A percentile compares a stretch with the other conserved stretches of the same genome.
phyloP scores from a whole-genome alignment of 1,140 invertebrate species.

The Hyphantria cunea region DNA sequence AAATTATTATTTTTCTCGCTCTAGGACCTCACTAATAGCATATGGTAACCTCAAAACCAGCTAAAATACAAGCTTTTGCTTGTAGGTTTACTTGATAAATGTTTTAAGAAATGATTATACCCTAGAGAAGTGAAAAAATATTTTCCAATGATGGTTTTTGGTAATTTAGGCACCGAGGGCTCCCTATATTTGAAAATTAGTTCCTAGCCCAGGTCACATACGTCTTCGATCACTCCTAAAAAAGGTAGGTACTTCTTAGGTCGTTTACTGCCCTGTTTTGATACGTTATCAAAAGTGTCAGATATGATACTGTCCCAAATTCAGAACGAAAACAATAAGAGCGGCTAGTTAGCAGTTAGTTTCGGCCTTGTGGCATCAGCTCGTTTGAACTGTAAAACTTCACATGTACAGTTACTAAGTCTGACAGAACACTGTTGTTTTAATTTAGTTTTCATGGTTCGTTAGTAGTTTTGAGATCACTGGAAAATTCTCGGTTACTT shows the following conservation, averaged over 20 bases:
- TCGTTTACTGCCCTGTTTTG: conserved; percentile 10
- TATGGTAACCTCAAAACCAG: no score
- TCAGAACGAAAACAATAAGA: conserved; percentile 12
- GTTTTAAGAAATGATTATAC: no score
- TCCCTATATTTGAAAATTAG: no score
- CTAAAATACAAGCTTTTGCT: no score
- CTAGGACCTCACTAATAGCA: no score
- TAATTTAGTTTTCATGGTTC: neutral
- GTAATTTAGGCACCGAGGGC: no score
- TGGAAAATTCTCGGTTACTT: neutral
- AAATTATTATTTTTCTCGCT: no score
- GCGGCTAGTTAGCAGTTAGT: neutral
- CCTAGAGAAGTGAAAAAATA: no score
- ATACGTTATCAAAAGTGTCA: conserved; percentile 19
- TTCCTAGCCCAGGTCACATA: no score
- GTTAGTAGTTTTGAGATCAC: neutral
- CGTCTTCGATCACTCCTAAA: neutral
- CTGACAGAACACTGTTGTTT: conserved; percentile 1
- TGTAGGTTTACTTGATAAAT: no score
- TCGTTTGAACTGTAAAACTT: conserved; percentile 18
- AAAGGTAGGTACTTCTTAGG: neutral
- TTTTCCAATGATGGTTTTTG: no score
- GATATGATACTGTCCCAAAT: conserved; percentile 20
- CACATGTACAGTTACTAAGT: conserved; percentile 19
- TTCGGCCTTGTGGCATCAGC: conserved; percentile 16